Evolutionary conservation across 2,888 invertebrate species (phyloP), one percentile per base, ranked within the genome.

Genomic region (Adelognathus sp.): DNA sequence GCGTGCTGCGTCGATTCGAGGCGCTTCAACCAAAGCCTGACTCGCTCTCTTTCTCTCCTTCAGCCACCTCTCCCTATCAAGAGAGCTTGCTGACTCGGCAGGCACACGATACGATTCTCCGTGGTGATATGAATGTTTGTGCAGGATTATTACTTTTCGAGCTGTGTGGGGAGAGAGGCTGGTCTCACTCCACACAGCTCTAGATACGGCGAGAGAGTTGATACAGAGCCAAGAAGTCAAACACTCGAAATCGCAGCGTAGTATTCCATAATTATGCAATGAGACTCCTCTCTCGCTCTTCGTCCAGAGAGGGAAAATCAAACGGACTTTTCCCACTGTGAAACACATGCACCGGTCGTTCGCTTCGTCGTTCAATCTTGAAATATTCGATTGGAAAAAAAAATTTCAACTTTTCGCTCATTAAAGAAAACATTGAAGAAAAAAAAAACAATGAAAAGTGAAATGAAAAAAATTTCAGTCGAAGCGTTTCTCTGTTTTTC

Each of bases 91-190:
- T 81, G 81, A 79, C 75, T 75, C 73, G 79, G 63, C 66, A 69
- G 50, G 70, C 76, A 66, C 66, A 33, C 74, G 64, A 75, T 75
- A 54, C 58, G 61, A 58, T 33, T 80, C 61, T 41, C 33, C 46
- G 56, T 58, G 60, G 44, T 75, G 69, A 69, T 80, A 83, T 70
- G 81, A 83, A 81, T 83, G 82, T 86, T 86, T 86, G 85, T 81
- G 79, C 79, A 85, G 83, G 84, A 81, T 86, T 86, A 85, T 85
- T 86, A 85, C 82, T 78, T 80, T 81, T 82, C 54, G 61, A 72
- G 72, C 54, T 54, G 36, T 66, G n/a, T n/a, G n/a, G n/a, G n/a
- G n/a, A n/a, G n/a, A n/a, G n/a, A n/a, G n/a, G n/a, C n/a, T n/a
- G 33, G 64, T 29, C 41, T 52, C 52, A 24, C 24, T n/a, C n/a